Percentiles rank a stretch among this genome's conserved stretches.
These are phyloP conservation scores for Pycnonotus jocosus DNA, from an alignment of 2,113 vertebrate species.

Conservation along the genomic window DNA sequence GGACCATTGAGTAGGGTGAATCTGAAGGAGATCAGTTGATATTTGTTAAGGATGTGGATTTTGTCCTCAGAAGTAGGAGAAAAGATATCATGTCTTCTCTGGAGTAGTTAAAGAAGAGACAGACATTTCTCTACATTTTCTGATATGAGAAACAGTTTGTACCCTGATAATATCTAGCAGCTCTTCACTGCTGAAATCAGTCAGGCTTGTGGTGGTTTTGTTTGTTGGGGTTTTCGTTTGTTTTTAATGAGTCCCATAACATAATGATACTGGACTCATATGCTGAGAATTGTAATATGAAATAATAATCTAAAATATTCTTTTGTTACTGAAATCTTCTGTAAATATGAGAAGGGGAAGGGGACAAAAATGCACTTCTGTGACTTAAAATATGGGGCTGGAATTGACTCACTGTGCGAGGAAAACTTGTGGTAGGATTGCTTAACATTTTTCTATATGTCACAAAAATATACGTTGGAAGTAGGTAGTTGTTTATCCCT, in stretches of 20 bases:
- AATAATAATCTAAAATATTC: neutral
- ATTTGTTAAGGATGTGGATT: neutral
- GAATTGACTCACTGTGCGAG: neutral
- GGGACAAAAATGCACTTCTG: neutral
- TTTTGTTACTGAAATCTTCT: neutral
- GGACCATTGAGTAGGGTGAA: neutral
- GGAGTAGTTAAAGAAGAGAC: neutral
- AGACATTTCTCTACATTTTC: neutral
- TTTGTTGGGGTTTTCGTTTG: neutral
- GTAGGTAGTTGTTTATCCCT: neutral
- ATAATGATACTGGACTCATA: neutral
- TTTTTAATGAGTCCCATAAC: neutral
- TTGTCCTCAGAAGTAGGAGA: neutral
- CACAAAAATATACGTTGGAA: neutral
- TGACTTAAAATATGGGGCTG: neutral
- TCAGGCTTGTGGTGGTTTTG: neutral
- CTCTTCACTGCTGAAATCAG: neutral
- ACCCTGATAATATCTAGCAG: neutral
- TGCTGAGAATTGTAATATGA: neutral
- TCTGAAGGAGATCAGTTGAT: neutral
- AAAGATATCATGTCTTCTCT: neutral
- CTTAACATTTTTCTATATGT: neutral
- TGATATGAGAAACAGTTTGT: neutral
- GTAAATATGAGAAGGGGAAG: neutral
- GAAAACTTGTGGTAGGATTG: neutral